Base-by-base conservation (phyloP, 2,797 vertebrate genomes). In the Vespertilio murinus region DNA sequence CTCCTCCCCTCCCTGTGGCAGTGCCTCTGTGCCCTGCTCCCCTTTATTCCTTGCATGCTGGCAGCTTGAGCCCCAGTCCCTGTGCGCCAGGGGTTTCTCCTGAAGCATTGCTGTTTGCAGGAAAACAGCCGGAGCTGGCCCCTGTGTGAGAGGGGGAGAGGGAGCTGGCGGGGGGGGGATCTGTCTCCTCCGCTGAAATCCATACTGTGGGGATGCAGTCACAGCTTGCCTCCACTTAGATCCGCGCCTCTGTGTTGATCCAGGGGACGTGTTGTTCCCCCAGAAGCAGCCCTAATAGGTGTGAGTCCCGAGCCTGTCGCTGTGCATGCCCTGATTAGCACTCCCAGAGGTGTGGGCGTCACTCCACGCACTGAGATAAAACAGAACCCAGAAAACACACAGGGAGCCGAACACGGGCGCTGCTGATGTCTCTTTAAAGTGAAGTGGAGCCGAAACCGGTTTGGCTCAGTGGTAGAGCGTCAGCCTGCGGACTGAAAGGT, bases 191-290 rank as follows among this genome's bases (percentile, higher is more conserved):
- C 33, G 20, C 82, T 79, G 71, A 85, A 80, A 73, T 33, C 95
- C 35, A 45, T 71, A 40, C 47, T n/a, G 28, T 74, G 59, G 47
- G 12, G 65, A 28, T 54, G 82, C 83, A 67, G 74, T 71, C 54
- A 96, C 90, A 96, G 96, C 90, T 97, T 96, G 88, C 95, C 52
- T 88, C 90, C 88, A 79, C 94, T 95, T 95, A 85, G 91, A 88
- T 95, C 91, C 85, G 82, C 91, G 94, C 95, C 42, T 96, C 38
- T 87, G 45, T 91, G 93, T 88, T 92, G 97, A 96, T 85, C 64
- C 65, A 71, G 69, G 67, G 85, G 85, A 78, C 90, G 88, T 95
- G 92, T 94, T 86, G 75, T 78, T 79, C 87, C 90, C 92, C 87
- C 88, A 78, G 83, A 78, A 67, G 40, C 18, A 56, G 78, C 78